Base-by-base conservation (phyloP, 2,113 vertebrate genomes). In the Chamaetylas fuelleborni region DNA sequence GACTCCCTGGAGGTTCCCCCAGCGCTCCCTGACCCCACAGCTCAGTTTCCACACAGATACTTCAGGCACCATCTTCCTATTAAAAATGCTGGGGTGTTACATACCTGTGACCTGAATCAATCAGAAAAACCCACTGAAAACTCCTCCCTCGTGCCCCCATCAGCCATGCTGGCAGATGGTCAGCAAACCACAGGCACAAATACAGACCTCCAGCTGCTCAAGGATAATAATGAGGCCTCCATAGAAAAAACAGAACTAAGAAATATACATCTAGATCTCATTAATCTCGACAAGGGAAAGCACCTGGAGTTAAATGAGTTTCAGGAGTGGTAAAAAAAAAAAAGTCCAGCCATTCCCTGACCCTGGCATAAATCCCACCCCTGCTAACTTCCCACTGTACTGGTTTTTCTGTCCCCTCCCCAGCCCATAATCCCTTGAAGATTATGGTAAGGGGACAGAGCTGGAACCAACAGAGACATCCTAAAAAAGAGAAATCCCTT, bases 21-120 rank as follows among this genome's bases (percentile, higher is more conserved):
- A 78, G 53, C 5, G 13, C 9, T 28, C 40, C 5, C 5, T 6
- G 5, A 58, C 4, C 5, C 54, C 0, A 0, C 42, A 66, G 42
- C 38, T 89, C 58, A 17, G 17, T 40, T 81, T 86, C 36, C 56
- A 47, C 1, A 0, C 16, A 62, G 43, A 1, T 66, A 58, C 19
- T 86, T 78, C 60, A 74, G 31, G 9, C 10, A 65, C 5, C 15
- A 28, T 31, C 4, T 51, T 84, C 14, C 40, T 19, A 31, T 14
- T 65, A 58, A 11, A 81, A 78, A 48, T 15, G 24, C n/a, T 24
- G 13, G 40, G 3, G 2, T 6, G 19, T 62, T 53, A 70, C 19
- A 38, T 2, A 10, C 22, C 42, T 74, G 7, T 19, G 22, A 58
- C n/a, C 36, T 38, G 48, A 83, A 77, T 4, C 2, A 4, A 61